Evolutionary conservation across 2,113 vertebrate genomes (phyloP).

Genomic region (Gallinago jamesoni): DNA sequence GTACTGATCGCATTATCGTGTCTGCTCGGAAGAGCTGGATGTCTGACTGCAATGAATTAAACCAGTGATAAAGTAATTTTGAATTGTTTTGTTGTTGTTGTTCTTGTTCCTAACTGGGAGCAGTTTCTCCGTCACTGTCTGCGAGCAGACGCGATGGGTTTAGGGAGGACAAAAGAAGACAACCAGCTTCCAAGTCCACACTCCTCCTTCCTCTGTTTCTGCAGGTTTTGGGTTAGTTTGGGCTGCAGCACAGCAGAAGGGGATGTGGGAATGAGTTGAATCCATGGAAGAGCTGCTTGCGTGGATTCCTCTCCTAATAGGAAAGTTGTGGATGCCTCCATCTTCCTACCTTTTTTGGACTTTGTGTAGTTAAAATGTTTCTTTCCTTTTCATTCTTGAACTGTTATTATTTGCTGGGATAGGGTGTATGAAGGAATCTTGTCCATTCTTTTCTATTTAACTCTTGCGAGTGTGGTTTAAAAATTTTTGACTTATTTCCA

Average conservation of each 20-base stretch:
- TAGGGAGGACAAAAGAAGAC: neutral
- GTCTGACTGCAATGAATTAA: neutral
- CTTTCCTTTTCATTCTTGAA: neutral
- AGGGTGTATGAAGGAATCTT: neutral
- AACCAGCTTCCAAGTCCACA: accelerated
- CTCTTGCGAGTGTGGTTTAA: neutral
- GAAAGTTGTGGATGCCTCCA: neutral
- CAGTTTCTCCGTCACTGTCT: neutral
- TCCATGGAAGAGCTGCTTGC: neutral
- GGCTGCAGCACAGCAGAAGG: neutral
- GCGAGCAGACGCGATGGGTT: neutral
- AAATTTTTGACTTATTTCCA: neutral
- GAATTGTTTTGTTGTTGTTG: neutral
- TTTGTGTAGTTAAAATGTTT: neutral
- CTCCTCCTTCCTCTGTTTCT: neutral
- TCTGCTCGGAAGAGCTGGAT: neutral
- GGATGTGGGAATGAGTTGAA: neutral
- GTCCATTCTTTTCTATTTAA: neutral
- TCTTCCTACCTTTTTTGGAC: neutral
- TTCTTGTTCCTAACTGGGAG: neutral
- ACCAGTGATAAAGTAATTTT: neutral
- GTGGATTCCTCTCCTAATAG: neutral
- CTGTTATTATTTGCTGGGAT: neutral
- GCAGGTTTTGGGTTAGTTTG: neutral
- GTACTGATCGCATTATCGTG: neutral